Conservation (phyloP, 2,888 invertebrate genomes). For the Dexiosoma caninum region DNA sequence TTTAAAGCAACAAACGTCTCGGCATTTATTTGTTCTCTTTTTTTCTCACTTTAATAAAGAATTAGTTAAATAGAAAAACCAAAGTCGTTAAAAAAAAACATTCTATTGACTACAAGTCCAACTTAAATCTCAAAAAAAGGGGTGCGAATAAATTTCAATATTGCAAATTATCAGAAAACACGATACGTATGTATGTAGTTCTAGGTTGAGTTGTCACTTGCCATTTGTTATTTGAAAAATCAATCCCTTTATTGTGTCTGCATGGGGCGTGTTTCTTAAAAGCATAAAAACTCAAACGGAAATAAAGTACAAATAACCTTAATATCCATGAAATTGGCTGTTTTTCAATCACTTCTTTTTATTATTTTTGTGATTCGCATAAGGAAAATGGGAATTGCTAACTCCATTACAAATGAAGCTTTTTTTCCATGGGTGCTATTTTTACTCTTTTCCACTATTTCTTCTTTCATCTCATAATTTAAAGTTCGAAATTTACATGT, state of each 20-base stretch:
- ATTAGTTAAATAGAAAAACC: background rate
- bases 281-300: no score
- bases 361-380: no score
- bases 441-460: background rate
- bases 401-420: no score
- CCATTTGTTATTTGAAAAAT: background rate
- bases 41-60: background rate
- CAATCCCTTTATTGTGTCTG: background rate
- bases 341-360: no score
- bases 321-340: no score
- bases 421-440: no score
- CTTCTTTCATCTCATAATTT: background rate
- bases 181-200: no score
- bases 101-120: background rate
- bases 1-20: background rate
- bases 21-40: background rate
- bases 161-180: background rate
- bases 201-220: background rate
- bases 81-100: background rate
- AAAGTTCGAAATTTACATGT: background rate
- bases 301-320: no score
- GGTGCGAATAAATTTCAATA: background rate
- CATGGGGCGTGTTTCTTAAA: no score
- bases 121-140: background rate
- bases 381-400: no score